A percentile compares a stretch with the other conserved stretches of the same genome.
These are phyloP conservation scores for Holothuria scabra DNA, from an alignment of 53 echinoderm and acorn worm genomes.

Conservation along the genomic window DNA sequence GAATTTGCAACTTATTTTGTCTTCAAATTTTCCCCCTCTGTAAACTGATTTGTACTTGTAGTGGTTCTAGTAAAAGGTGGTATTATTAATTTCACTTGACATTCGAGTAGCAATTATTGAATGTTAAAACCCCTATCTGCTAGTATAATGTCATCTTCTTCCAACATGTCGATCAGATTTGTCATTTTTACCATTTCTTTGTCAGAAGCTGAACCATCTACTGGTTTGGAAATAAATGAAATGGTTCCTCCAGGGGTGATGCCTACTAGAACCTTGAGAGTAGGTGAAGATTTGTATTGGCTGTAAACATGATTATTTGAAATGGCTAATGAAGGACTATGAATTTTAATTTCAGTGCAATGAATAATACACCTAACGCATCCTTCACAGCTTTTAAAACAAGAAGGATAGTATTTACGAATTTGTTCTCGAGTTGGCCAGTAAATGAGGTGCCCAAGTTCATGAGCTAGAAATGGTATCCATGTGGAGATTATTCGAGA, in stretches of 20 bases:
- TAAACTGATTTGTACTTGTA: slow-evolving; percentile 44
- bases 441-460: slow-evolving; percentile 62
- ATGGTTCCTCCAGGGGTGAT: too few species aligned
- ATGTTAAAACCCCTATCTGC: slow-evolving; percentile 78
- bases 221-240: slow-evolving; percentile 57
- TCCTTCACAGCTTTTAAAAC: slow-evolving; percentile 62
- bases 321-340: slow-evolving; percentile 60
- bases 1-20: too few species aligned
- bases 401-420: slow-evolving; percentile 57
- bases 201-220: slow-evolving; percentile 64
- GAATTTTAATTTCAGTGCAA: slow-evolving; percentile 69
- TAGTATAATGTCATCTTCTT: slow-evolving; percentile 63
- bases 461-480: slow-evolving; percentile 54
- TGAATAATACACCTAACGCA: slow-evolving; percentile 65
- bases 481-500: slow-evolving; percentile 62
- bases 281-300: slow-evolving; percentile 64
- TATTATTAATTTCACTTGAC: slow-evolving; percentile 62
- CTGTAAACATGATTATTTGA: slow-evolving; percentile 65
- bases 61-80: slow-evolving; percentile 62
- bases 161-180: slow-evolving; percentile 56
- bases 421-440: slow-evolving; percentile 68
- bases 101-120: slow-evolving; percentile 60
- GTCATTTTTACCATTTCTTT: slow-evolving; percentile 67
- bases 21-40: slow-evolving; percentile 27
- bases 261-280: slow-evolving; percentile 65